Base-by-base conservation (phyloP, 2,113 vertebrate species). In the Sorex fumeus region DNA sequence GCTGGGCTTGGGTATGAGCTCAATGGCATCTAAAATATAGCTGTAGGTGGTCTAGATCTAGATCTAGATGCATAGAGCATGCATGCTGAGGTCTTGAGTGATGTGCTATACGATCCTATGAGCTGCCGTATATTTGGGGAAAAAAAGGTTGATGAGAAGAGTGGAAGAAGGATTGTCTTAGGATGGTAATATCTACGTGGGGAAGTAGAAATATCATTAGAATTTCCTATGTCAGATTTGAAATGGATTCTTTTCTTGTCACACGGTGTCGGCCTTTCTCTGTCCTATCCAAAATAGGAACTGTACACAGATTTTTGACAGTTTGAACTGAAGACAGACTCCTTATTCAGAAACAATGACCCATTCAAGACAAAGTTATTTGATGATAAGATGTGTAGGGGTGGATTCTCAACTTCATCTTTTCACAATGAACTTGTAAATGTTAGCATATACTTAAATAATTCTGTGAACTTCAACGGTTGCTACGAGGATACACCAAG, bases 191-290 rank as follows among this genome's bases (percentile, higher is more conserved):
- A 53, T 18, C 60, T 69, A 3, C 67, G n/a, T 43, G 16, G 1
- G 27, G 30, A 7, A 8, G 57, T 34, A 36, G 10, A 84, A 86
- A 79, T 84, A 6, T 19, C 71, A 19, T 75, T 83, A 74, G 66
- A 71, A 70, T 83, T 72, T 81, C 45, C 53, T 77, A 94, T 36
- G 30, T 3, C 36, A 87, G 45, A 64, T 43, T 77, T 70, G 53
- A 66, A 87, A 75, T 9, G 1, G 23, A 60, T 69, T 80, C n/a
- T 53, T 60, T 36, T 64, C 30, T 82, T 74, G 60, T 30, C 30
- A 69, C 70, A 13, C 90, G 43, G 10, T 84, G 34, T 84, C 40
- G 2, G 2, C 13, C 47, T 50, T 50, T 82, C 5, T 67, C 57
- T 57, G 28, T 16, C n/a, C 3, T 13, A 34, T 18, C 10, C 45